Evolutionary conservation across 2,113 vertebrate genomes (phyloP).

Genomic region (Anoura caudifer): DNA sequence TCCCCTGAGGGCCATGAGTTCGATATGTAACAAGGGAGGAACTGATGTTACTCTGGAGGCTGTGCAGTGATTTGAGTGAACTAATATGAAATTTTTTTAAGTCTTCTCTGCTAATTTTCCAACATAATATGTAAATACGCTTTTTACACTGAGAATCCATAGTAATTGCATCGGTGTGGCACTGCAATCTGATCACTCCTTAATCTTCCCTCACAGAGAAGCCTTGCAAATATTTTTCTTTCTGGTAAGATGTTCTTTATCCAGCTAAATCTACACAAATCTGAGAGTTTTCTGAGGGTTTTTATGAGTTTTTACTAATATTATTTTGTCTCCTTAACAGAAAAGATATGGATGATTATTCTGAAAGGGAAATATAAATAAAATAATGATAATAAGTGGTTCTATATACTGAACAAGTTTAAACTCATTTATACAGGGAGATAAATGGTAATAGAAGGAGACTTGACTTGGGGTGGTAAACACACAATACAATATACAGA

Average conservation of each 20-base stretch:
- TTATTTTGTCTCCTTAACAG: background rate
- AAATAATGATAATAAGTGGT: background rate
- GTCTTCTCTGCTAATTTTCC: conserved; percentile 1
- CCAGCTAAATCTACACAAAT: conserved; percentile 59
- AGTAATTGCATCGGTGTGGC: background rate
- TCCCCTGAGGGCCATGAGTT: background rate
- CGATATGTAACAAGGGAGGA: conserved; percentile 28
- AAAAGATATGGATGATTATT: background rate
- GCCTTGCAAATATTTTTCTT: conserved; percentile 24
- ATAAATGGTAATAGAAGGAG: background rate
- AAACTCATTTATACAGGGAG: background rate
- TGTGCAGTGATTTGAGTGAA: background rate
- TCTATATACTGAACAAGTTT: background rate
- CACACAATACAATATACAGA: too few relatives aligned
- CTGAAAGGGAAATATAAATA: background rate
- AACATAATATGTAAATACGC: background rate
- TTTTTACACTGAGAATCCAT: conserved; percentile 7
- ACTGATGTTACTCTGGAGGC: background rate
- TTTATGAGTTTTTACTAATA: background rate
- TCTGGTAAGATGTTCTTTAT: conserved; percentile 47
- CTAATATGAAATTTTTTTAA: conserved; percentile 2
- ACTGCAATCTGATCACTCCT: background rate
- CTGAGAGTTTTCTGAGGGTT: background rate
- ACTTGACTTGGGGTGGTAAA: too few relatives aligned
- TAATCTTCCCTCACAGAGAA: background rate